Percentiles rank a stretch among this genome's conserved stretches.
phyloP scores from a whole-genome alignment of 2,113 vertebrate species.

The Malurus alboscapulatus region DNA sequence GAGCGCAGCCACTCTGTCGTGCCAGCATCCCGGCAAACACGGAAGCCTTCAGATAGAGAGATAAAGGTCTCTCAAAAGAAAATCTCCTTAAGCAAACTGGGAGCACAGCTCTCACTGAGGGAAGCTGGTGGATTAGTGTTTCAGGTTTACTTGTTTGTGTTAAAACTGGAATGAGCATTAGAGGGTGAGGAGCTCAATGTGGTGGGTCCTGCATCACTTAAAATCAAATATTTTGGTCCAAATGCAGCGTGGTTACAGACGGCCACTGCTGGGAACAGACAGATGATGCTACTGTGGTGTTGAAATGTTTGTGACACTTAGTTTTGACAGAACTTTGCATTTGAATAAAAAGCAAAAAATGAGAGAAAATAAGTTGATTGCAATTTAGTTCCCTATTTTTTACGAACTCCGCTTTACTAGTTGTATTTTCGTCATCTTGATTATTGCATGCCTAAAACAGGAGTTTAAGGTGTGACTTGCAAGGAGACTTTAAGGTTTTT shows the following conservation, averaged over 20 bases:
- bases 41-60: slow-evolving; percentile 49
- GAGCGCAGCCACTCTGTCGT: slow-evolving; percentile 36
- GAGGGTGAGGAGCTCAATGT: background rate
- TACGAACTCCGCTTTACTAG: background rate
- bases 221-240: background rate
- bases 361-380: background rate
- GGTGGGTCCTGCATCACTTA: background rate
- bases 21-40: slow-evolving; percentile 18
- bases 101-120: background rate
- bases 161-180: background rate
- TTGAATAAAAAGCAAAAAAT: background rate
- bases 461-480: background rate
- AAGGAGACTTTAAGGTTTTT: background rate
- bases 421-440: background rate
- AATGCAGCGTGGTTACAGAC: background rate
- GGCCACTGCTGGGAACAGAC: background rate
- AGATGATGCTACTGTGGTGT: background rate
- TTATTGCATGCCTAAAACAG: rapidly evolving
- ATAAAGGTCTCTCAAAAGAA: slow-evolving; percentile 3
- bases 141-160: background rate
- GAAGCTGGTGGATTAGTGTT: background rate
- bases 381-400: background rate
- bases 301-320: background rate
- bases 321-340: background rate
- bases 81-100: background rate